phyloP scores from a whole-genome alignment of 2,888 invertebrate species.

The Parthenolecanium corni region DNA sequence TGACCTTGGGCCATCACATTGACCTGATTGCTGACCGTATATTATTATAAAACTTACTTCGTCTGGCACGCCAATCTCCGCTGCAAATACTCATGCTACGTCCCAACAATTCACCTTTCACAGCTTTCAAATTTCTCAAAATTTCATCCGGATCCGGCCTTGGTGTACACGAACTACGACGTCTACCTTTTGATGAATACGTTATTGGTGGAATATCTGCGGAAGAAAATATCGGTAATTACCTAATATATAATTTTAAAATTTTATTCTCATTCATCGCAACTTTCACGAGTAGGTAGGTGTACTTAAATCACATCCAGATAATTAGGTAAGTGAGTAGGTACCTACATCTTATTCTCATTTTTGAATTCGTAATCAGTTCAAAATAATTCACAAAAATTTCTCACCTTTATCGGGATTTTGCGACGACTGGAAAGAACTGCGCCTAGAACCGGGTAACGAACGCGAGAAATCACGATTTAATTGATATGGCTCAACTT shows the following conservation, averaged over 20 bases:
- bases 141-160: conserved; percentile 72
- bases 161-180: conserved; percentile 68
- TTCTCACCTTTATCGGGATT: conserved; percentile 33
- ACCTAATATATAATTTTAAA: too few species aligned
- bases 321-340: background rate
- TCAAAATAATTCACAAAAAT: background rate
- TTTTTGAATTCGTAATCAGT: background rate
- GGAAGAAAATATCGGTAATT: too few species aligned
- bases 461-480: conserved; percentile 77
- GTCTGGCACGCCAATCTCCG: conserved; percentile 40
- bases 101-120: conserved; percentile 63
- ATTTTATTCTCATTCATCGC: too few species aligned
- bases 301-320: background rate
- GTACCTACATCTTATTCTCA: too few species aligned
- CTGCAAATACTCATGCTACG: conserved; percentile 69
- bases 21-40: too few species aligned
- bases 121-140: conserved; percentile 64
- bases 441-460: conserved; percentile 69
- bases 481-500: conserved; percentile 66
- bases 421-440: conserved; percentile 57
- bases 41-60: too few species aligned
- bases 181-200: conserved; percentile 51
- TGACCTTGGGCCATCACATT: too few species aligned
- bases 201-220: conserved; percentile 42
- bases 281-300: background rate